Percentiles rank a stretch among this genome's conserved stretches.
These are phyloP conservation scores for Alosa sapidissima DNA, from an alignment of 2,797 vertebrate species.

Conservation along the genomic window DNA sequence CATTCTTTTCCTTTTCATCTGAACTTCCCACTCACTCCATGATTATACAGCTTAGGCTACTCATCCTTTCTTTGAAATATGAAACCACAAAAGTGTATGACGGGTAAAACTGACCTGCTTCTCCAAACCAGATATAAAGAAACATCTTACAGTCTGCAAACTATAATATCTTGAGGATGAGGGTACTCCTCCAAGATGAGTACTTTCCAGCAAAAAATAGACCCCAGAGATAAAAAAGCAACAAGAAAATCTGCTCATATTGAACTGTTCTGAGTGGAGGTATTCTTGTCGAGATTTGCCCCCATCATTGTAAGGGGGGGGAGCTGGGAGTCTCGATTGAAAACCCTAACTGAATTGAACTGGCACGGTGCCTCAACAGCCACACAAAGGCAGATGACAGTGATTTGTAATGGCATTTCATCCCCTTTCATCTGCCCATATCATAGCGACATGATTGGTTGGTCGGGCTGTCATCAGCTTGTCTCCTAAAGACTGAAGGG, in stretches of 20 bases:
- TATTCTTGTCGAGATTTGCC: no score
- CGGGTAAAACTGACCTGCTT: background rate
- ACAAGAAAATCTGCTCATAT: no score
- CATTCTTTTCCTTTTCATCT: background rate
- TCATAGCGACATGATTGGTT: background rate
- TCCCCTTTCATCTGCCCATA: background rate
- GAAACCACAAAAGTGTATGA: background rate
- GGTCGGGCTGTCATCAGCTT: conserved; percentile 59
- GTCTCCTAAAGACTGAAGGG: conserved; percentile 43
- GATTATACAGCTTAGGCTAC: background rate
- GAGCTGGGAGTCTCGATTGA: no score
- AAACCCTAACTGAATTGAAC: background rate
- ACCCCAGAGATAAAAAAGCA: background rate
- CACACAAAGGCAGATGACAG: conserved; percentile 5
- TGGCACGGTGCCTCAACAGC: background rate
- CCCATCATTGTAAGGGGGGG: no score
- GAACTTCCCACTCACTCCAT: background rate
- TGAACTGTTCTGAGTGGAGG: no score
- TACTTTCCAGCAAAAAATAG: background rate
- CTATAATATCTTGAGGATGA: background rate
- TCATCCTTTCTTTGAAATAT: background rate
- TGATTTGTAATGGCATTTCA: background rate
- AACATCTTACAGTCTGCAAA: background rate
- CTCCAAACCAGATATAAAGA: background rate
- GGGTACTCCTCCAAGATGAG: background rate